These are phyloP conservation scores for Protonemura montana DNA, from an alignment of 2,888 invertebrate genomes.

Conservation along the genomic window DNA sequence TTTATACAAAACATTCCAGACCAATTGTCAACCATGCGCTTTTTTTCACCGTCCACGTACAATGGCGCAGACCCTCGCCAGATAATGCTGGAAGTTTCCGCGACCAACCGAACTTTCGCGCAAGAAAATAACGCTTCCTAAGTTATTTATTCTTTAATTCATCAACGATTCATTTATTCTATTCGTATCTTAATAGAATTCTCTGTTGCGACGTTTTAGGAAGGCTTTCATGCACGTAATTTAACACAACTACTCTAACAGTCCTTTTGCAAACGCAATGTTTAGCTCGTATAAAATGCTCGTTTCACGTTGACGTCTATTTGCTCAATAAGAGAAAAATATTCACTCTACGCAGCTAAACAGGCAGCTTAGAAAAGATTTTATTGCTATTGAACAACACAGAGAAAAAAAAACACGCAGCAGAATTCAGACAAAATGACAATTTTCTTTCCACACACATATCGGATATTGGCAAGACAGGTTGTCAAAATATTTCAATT, in stretches of 20 bases:
- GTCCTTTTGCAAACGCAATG: not conserved
- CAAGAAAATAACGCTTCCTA: not conserved
- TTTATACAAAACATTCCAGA: not conserved
- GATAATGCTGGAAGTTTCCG: not conserved
- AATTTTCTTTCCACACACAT: not conserved
- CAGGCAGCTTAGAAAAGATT: not conserved
- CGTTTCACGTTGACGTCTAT: not conserved
- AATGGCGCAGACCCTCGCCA: not conserved
- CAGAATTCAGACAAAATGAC: not conserved
- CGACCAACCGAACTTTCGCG: not conserved
- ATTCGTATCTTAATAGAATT: constrained; percentile 9
- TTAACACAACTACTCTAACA: constrained; percentile 9
- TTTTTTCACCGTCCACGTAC: not conserved
- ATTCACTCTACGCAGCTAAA: not conserved
- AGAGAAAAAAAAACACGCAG: not conserved
- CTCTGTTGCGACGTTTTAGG: not conserved
- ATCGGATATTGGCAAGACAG: not conserved
- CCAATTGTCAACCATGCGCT: not conserved
- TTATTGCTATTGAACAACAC: not conserved
- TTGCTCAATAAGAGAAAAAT: not conserved
- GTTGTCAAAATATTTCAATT: constrained; percentile 12
- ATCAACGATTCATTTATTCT: constrained; percentile 31
- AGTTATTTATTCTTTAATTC: constrained; percentile 33
- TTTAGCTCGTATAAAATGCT: not conserved
- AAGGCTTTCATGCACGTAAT: constrained; percentile 9